phyloP scores from a whole-genome alignment of 2,888 invertebrate species.

The Agrochola lota region DNA sequence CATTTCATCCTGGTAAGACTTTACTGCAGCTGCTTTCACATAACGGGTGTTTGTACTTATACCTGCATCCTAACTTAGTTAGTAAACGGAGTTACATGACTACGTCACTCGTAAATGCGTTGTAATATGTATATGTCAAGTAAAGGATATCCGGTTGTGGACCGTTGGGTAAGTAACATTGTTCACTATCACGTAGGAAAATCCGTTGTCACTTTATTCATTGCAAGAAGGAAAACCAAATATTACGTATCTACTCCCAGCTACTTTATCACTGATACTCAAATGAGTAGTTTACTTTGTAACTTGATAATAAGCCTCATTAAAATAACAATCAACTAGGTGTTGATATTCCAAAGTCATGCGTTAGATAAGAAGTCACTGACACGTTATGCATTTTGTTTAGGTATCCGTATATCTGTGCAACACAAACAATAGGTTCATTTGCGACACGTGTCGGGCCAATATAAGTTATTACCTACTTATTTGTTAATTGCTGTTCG shows the following conservation, averaged over 20 bases:
- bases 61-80: constrained; percentile 57
- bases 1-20: constrained; percentile 5
- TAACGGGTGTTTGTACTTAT: constrained; percentile 75
- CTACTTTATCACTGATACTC: constrained; percentile 11
- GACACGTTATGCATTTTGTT: constrained; percentile 73
- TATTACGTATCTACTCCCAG: not conserved
- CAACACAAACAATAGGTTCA: constrained; percentile 59
- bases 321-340: constrained; percentile 50
- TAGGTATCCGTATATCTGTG: constrained; percentile 62
- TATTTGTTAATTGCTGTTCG: constrained; percentile 29
- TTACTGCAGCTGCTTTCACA: constrained; percentile 75
- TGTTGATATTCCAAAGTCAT: constrained; percentile 71
- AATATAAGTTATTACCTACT: constrained; percentile 43
- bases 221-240: constrained; percentile 24
- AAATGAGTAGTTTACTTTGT: constrained; percentile 33
- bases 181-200: constrained; percentile 13
- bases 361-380: constrained; percentile 78
- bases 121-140: constrained; percentile 26
- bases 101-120: constrained; percentile 72
- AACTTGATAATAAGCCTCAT: constrained; percentile 33
- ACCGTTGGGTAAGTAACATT: constrained; percentile 55
- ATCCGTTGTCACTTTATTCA: constrained; percentile 12
- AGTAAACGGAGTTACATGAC: constrained; percentile 80
- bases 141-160: constrained; percentile 57
- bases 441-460: constrained; percentile 69